Percentiles rank a stretch among this genome's conserved stretches.
Conservation (phyloP, 2,113 vertebrate genomes). For the Butastur rufipennis region DNA sequence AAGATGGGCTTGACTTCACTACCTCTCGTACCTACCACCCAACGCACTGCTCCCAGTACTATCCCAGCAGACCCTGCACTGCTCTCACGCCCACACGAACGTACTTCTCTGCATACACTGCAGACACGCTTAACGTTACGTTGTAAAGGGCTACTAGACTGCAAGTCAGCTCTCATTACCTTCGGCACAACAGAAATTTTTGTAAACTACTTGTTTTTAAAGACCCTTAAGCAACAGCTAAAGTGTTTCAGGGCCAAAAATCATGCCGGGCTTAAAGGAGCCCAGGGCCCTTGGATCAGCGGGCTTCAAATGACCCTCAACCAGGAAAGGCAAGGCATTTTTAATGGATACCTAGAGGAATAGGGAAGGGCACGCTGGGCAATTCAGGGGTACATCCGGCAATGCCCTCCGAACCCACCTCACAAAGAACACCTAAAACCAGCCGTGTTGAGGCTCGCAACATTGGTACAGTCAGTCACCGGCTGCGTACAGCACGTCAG, state of each 20-base stretch:
- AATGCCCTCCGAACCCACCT: neutral
- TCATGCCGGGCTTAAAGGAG: neutral
- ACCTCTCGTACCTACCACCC: neutral
- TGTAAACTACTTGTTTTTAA: rapidly evolving
- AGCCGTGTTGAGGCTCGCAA: rapidly evolving
- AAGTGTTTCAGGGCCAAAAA: neutral
- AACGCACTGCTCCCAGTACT: too few relatives aligned
- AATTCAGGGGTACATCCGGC: neutral
- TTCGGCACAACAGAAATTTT: neutral
- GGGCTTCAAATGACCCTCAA: neutral
- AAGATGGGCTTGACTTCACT: neutral
- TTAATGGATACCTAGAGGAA: neutral
- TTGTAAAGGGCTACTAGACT: neutral
- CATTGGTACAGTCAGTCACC: rapidly evolving
- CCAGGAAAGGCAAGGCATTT: neutral
- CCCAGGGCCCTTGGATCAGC: neutral
- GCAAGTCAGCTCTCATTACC: neutral
- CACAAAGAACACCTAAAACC: neutral
- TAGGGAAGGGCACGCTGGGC: rapidly evolving
- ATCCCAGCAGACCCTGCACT: neutral
- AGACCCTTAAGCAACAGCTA: neutral
- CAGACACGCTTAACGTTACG: rapidly evolving
- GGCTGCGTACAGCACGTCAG: neutral
- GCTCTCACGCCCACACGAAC: neutral
- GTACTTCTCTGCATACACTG: too few relatives aligned